Conservation (phyloP, 2,888 invertebrate species). For the Acleris literana region DNA sequence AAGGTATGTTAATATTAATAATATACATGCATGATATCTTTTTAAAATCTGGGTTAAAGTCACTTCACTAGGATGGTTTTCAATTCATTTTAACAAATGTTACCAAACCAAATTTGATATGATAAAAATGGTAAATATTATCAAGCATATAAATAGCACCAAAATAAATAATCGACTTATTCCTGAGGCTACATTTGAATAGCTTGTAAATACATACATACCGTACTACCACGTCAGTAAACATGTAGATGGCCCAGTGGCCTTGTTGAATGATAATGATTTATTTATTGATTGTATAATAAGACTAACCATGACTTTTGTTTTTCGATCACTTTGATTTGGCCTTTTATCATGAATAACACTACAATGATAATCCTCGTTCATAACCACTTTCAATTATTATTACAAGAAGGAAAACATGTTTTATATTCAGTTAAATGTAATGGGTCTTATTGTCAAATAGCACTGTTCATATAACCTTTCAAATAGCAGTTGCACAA, state of each 20-base stretch:
- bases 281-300: background rate
- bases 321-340: conserved; percentile 11
- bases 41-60: too few species aligned
- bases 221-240: background rate
- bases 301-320: conserved; percentile 21
- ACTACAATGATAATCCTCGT: too few species aligned
- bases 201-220: conserved; percentile 20
- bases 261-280: conserved; percentile 18
- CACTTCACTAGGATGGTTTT: too few species aligned
- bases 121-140: too few species aligned
- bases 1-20: conserved; percentile 79
- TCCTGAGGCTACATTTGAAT: background rate
- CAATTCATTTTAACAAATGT: too few species aligned
- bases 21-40: background rate
- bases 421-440: too few species aligned
- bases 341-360: background rate
- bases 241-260: conserved; percentile 1
- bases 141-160: conserved; percentile 9
- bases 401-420: background rate
- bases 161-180: background rate
- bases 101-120: too few species aligned
- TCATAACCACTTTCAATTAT: background rate
- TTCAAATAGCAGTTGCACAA: too few species aligned
- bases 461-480: too few species aligned
- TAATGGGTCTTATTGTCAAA: too few species aligned